Percentiles rank a stretch among this genome's conserved stretches.
phyloP scores from a whole-genome alignment of 2,888 invertebrate species.

The Polyploca ridens region DNA sequence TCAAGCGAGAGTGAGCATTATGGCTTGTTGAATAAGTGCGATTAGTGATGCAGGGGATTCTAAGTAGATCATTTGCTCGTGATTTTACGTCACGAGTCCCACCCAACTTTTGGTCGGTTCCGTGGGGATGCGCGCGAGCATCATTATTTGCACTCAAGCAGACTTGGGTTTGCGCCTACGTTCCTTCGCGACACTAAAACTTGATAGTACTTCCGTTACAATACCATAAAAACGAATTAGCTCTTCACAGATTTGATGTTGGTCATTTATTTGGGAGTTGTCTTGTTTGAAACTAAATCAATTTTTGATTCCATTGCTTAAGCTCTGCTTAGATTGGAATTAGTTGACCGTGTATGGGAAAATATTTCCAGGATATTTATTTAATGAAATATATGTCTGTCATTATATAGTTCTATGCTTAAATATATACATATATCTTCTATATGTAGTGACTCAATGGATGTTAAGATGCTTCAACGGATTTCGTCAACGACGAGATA shows the following conservation, averaged over 20 bases:
- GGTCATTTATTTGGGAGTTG: not conserved
- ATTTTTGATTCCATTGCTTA: too few relatives aligned
- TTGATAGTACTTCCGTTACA: conserved; percentile 11
- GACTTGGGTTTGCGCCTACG: conserved; percentile 37
- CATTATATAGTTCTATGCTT: too few relatives aligned
- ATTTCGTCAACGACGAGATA: too few relatives aligned
- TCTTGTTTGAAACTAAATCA: too few relatives aligned
- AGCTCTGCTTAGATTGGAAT: too few relatives aligned
- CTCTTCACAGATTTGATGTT: conserved; percentile 12
- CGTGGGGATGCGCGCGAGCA: conserved; percentile 48
- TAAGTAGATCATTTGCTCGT: conserved; percentile 33
- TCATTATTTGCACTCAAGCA: conserved; percentile 49
- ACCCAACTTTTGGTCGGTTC: conserved; percentile 43
- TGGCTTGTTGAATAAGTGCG: not conserved
- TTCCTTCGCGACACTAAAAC: conserved; percentile 28
- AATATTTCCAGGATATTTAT: too few relatives aligned
- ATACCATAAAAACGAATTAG: conserved; percentile 11
- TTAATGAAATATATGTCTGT: too few relatives aligned
- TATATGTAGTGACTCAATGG: too few relatives aligned
- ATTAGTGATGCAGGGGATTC: not conserved
- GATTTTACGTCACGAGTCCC: conserved; percentile 55
- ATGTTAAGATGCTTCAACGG: too few relatives aligned
- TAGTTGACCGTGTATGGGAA: too few relatives aligned
- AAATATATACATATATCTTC: too few relatives aligned
- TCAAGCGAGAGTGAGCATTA: not conserved